Conservation (phyloP, 2,888 invertebrate species). For the Plagodis dolabraria region DNA sequence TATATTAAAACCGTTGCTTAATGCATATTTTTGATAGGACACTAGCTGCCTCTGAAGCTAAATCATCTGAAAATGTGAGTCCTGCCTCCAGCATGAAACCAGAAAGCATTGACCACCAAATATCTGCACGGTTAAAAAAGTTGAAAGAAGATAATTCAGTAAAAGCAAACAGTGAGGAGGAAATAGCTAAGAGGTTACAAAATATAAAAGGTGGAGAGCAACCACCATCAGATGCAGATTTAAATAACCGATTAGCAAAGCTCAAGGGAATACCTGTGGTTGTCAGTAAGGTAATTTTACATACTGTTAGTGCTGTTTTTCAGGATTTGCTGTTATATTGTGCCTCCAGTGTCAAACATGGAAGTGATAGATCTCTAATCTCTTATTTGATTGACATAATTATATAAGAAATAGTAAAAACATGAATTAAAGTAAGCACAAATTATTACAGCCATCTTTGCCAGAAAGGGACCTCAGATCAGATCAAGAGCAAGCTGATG, state of each 20-base stretch:
- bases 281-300: conserved; percentile 4
- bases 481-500: conserved; percentile 89
- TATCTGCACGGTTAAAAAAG: conserved; percentile 87
- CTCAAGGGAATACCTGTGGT: conserved; percentile 85
- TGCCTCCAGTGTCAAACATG: too few species aligned
- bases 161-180: conserved; percentile 47
- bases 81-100: conserved; percentile 13
- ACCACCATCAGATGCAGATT: conserved; percentile 86
- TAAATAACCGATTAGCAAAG: conserved; percentile 86
- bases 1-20: background rate
- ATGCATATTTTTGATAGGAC: conserved; percentile 25
- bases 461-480: conserved; percentile 85
- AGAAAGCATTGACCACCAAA: conserved; percentile 83
- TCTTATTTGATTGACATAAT: too few species aligned
- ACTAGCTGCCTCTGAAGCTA: conserved; percentile 25
- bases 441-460: conserved; percentile 62
- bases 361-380: too few species aligned
- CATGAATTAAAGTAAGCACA: background rate
- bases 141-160: conserved; percentile 83
- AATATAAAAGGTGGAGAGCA: conserved; percentile 66
- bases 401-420: too few species aligned
- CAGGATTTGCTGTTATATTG: too few species aligned
- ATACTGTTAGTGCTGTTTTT: too few species aligned
- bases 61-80: conserved; percentile 7
- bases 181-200: conserved; percentile 61